These are phyloP conservation scores for Mythimna albipuncta DNA, from an alignment of 2,888 invertebrate genomes.

Conservation along the genomic window DNA sequence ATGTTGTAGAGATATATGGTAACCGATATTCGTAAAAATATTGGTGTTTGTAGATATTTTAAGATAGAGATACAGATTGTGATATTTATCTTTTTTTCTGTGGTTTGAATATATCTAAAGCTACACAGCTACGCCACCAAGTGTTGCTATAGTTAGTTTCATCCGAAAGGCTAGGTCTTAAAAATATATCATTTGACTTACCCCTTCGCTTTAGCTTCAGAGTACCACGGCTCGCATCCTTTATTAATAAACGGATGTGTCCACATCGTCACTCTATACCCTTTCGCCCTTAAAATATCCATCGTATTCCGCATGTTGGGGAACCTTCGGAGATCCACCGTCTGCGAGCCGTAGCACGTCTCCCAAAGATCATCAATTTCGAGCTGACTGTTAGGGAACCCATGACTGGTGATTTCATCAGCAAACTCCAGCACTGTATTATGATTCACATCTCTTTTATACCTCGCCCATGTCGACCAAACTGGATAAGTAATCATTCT, in stretches of 20 bases:
- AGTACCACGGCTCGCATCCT: conserved; percentile 89
- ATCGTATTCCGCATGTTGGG: conserved; percentile 89
- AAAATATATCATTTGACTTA: conserved; percentile 71
- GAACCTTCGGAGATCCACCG: conserved; percentile 87
- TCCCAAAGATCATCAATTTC: conserved; percentile 93
- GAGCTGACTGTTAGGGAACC: conserved; percentile 89
- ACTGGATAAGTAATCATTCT: conserved; percentile 91
- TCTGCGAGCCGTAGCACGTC: conserved; percentile 91
- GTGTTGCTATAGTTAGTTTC: not conserved
- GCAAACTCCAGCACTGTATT: conserved; percentile 86
- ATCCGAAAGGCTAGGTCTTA: not conserved
- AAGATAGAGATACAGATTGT: too few relatives aligned
- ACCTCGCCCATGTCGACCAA: conserved; percentile 93
- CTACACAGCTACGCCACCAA: not conserved
- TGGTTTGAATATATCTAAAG: not conserved
- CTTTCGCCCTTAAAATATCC: conserved; percentile 78
- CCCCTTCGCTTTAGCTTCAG: conserved; percentile 82
- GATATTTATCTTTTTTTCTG: not conserved
- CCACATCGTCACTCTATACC: conserved; percentile 92
- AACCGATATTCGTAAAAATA: too few relatives aligned
- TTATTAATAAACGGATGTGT: conserved; percentile 92
- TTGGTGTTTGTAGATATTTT: too few relatives aligned
- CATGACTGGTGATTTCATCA: conserved; percentile 85
- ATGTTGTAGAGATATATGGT: too few relatives aligned
- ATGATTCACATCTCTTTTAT: conserved; percentile 89